phyloP scores from a whole-genome alignment of 1,140 invertebrate species.

The Matsumurasca onukii region DNA sequence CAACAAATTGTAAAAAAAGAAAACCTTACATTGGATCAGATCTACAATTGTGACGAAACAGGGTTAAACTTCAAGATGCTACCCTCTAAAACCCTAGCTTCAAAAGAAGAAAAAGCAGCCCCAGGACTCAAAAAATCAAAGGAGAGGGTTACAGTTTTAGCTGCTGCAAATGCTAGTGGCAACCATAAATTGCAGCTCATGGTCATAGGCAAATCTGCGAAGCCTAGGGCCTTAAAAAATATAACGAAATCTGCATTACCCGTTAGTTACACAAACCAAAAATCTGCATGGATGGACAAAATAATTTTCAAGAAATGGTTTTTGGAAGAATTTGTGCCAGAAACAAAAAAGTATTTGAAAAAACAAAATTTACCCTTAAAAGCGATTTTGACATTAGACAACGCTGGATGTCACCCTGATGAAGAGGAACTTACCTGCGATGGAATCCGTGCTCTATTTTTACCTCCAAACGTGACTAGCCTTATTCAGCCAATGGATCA shows the following conservation, averaged over 20 bases:
- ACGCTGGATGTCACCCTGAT: not conserved
- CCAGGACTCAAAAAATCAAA: not conserved
- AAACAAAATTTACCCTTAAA: not conserved
- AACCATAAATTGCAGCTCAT: slow-evolving; percentile 42
- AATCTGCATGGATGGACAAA: slow-evolving; percentile 47
- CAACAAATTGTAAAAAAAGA: not conserved
- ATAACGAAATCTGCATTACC: slow-evolving; percentile 38
- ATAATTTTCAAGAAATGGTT: slow-evolving; percentile 47
- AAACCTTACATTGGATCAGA: no score
- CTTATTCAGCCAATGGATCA: not conserved
- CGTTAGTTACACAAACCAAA: slow-evolving; percentile 44
- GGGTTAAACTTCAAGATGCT: slow-evolving; percentile 42
- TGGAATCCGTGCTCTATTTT: not conserved
- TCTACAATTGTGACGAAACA: slow-evolving; percentile 46
- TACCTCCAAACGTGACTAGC: not conserved
- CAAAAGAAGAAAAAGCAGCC: slow-evolving; percentile 33
- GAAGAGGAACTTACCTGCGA: not conserved
- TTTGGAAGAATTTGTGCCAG: not conserved
- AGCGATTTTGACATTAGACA: not conserved
- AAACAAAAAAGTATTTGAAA: not conserved
- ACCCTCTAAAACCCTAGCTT: slow-evolving; percentile 39
- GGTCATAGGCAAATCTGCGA: slow-evolving; percentile 43
- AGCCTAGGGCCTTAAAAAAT: slow-evolving; percentile 43
- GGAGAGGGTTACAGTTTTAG: not conserved
- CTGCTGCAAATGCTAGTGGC: slow-evolving; percentile 41